phyloP scores from a whole-genome alignment of 2,113 vertebrate genomes.

The Stegastes partitus region DNA sequence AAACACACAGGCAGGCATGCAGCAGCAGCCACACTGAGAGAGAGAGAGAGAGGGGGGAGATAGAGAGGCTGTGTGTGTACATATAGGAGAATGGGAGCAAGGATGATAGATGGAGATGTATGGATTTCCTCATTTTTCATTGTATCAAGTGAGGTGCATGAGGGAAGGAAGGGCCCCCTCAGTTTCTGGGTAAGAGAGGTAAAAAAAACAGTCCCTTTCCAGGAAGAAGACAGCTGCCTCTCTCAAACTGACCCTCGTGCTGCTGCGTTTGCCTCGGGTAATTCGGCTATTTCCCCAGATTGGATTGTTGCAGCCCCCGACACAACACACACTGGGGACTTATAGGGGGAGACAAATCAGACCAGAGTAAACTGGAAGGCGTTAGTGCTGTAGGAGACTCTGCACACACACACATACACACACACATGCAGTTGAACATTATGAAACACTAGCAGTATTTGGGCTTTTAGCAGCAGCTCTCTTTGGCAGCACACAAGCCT shows the following conservation, averaged over 20 bases:
- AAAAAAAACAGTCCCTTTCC: constrained; percentile 38
- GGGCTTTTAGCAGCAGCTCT: constrained; percentile 55
- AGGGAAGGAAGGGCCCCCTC: constrained; percentile 31
- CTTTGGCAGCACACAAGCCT: constrained; percentile 52
- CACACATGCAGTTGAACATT: constrained; percentile 39
- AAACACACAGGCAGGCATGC: constrained; percentile 83
- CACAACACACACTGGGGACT: constrained; percentile 7
- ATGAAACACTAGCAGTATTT: constrained; percentile 70
- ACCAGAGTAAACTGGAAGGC: constrained; percentile 51
- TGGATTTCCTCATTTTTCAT: constrained; percentile 26
- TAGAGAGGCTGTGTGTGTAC: not conserved
- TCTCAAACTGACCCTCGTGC: constrained; percentile 44
- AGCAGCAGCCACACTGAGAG: constrained; percentile 47
- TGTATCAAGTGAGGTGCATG: constrained; percentile 11
- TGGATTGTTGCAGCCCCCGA: constrained; percentile 6
- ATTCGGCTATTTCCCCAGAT: constrained; percentile 15
- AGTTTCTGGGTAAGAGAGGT: constrained; percentile 30
- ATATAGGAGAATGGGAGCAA: not conserved
- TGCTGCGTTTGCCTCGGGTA: constrained; percentile 24
- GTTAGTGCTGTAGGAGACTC: constrained; percentile 16
- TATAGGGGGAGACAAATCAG: constrained; percentile 5
- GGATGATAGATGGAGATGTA: not conserved
- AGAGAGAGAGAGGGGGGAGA: not conserved
- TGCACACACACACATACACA: not conserved
- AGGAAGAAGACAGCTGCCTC: constrained; percentile 61